Conservation (phyloP, 2,113 vertebrate species). For the Syrrhaptes paradoxus region DNA sequence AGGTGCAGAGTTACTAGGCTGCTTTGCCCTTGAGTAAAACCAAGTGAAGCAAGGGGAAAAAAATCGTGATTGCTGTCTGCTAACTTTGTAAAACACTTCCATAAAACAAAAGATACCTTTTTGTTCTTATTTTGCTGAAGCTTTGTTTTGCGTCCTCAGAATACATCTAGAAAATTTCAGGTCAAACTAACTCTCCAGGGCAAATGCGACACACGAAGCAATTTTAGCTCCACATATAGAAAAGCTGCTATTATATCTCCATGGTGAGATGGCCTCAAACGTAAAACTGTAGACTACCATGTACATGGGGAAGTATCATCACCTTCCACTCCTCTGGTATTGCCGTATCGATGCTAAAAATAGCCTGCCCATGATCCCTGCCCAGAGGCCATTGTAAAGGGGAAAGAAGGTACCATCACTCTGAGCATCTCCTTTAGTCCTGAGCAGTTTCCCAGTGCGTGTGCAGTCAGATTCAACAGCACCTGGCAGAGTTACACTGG, state of each 20-base stretch:
- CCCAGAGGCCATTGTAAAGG: neutral
- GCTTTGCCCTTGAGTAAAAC: neutral
- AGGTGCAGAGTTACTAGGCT: neutral
- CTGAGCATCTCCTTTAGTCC: neutral
- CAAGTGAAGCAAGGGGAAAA: neutral
- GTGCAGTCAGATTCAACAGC: neutral
- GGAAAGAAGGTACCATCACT: neutral
- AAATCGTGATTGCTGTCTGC: neutral
- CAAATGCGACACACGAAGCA: neutral
- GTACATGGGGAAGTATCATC: neutral
- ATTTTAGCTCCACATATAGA: neutral
- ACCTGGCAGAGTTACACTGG: neutral
- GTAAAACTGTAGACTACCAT: neutral
- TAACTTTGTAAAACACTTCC: neutral
- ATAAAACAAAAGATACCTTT: neutral
- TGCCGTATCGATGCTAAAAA: neutral
- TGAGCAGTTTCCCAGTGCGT: neutral
- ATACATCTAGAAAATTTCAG: slow-evolving; percentile 11
- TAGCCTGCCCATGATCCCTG: neutral
- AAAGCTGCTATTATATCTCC: neutral
- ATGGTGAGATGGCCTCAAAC: neutral
- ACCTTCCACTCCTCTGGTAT: neutral
- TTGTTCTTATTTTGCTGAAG: neutral
- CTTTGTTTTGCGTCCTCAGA: neutral
- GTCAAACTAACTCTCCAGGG: slow-evolving; percentile 6